phyloP scores from a whole-genome alignment of 2,888 invertebrate genomes.

The Cosmia trapezina region DNA sequence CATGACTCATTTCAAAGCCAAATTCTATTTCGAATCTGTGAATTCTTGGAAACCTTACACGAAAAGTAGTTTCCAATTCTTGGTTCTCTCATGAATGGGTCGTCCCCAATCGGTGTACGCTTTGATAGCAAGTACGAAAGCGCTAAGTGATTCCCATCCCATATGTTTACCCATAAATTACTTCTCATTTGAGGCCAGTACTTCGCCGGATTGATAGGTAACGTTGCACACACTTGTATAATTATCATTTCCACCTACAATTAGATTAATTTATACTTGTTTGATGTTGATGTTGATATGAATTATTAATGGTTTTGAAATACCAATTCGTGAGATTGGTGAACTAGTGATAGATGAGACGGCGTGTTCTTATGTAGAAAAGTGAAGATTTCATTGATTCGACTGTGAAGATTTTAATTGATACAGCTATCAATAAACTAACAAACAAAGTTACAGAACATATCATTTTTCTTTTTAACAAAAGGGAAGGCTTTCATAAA shows the following conservation, averaged over 20 bases:
- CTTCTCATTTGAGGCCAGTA: slow-evolving; percentile 74
- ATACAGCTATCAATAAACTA: background rate
- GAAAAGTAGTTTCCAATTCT: slow-evolving; percentile 31
- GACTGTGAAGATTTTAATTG: background rate
- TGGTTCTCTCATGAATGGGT: slow-evolving; percentile 67
- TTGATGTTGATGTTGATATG: slow-evolving; percentile 57
- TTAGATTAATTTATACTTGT: slow-evolving; percentile 61
- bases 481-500: background rate
- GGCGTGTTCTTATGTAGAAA: background rate
- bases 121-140: slow-evolving; percentile 71
- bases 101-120: slow-evolving; percentile 63
- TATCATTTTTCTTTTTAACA: background rate
- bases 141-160: slow-evolving; percentile 80
- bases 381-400: slow-evolving; percentile 7
- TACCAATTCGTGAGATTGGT: slow-evolving; percentile 52
- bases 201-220: slow-evolving; percentile 74
- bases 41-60: slow-evolving; percentile 42
- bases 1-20: slow-evolving; percentile 42
- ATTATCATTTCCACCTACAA: slow-evolving; percentile 63
- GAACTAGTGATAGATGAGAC: slow-evolving; percentile 34
- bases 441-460: background rate
- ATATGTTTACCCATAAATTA: slow-evolving; percentile 80
- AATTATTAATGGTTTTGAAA: slow-evolving; percentile 60
- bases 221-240: slow-evolving; percentile 59
- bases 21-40: slow-evolving; percentile 34